phyloP scores from a whole-genome alignment of 1,140 invertebrate species.

The Reticulitermes speratus region DNA sequence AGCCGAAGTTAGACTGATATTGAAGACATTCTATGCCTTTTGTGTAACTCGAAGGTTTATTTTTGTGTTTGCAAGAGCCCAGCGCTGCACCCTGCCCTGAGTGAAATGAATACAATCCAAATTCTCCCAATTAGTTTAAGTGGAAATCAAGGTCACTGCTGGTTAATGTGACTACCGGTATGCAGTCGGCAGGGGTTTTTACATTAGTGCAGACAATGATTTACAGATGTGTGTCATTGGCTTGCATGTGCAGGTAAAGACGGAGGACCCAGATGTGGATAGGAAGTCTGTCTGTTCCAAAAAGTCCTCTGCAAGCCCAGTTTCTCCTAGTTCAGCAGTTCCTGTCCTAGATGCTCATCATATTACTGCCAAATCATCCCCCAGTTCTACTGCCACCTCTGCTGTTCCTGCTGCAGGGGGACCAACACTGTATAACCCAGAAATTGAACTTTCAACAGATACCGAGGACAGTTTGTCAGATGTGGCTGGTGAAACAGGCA shows the following conservation, averaged over 20 bases:
- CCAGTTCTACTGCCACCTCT: neutral
- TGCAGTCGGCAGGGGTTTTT: no score
- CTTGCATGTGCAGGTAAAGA: neutral
- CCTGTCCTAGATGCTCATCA: neutral
- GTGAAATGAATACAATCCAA: no score
- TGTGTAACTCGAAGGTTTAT: no score
- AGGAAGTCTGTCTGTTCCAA: neutral
- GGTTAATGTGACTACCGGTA: no score
- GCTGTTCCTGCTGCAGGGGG: neutral
- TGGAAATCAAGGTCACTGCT: no score
- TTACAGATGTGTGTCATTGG: no score
- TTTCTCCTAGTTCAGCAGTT: constrained; percentile 1
- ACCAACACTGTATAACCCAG: constrained; percentile 31
- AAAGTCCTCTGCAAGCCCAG: neutral
- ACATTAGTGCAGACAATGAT: no score
- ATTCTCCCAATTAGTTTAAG: no score
- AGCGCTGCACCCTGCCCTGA: no score
- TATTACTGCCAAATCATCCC: neutral
- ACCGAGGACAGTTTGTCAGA: constrained; percentile 36
- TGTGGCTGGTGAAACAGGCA: constrained; percentile 26
- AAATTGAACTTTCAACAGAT: constrained; percentile 38
- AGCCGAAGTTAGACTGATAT: no score
- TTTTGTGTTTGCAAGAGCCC: no score
- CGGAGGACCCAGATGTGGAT: neutral
- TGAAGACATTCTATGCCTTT: no score